Percentiles rank a stretch among this genome's conserved stretches.
Conservation (phyloP, 2,888 invertebrate genomes). For the Caenorhabditis sinica region DNA sequence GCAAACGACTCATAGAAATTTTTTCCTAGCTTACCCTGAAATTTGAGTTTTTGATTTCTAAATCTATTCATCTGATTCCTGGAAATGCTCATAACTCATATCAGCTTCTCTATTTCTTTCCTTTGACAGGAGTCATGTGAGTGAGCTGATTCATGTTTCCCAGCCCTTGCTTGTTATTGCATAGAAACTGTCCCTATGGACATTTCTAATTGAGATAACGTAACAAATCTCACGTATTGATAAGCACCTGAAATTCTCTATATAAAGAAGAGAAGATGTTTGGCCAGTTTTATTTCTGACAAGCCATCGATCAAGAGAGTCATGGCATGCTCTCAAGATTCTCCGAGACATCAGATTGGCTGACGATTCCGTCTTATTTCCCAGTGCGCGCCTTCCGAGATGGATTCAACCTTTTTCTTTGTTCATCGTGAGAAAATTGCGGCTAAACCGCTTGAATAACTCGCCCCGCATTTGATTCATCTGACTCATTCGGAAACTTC, state of each 20-base stretch:
- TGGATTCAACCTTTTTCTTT: constrained; percentile 37
- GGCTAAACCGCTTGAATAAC: constrained; percentile 9
- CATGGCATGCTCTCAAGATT: constrained; percentile 44
- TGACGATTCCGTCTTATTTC: constrained; percentile 41
- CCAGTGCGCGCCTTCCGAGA: constrained; percentile 11
- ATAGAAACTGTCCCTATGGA: not conserved
- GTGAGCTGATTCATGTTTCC: not conserved
- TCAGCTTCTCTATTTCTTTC: not conserved
- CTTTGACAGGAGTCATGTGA: constrained; percentile 2
- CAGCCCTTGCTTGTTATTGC: not conserved
- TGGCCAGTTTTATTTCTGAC: constrained; percentile 37
- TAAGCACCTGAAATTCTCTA: not conserved
- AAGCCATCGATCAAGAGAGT: constrained; percentile 59
- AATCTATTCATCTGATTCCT: not conserved
- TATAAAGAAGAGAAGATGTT: constrained; percentile 29
- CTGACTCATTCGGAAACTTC: constrained; percentile 6
- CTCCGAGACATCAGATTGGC: constrained; percentile 49
- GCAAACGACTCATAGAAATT: no score
- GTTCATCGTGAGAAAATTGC: constrained; percentile 22
- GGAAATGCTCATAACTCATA: not conserved
- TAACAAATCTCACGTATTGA: no score
- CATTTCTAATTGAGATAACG: not conserved
- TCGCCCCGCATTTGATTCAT: not conserved
- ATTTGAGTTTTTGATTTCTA: not conserved
- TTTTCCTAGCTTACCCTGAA: not conserved